These are phyloP conservation scores for Cybosia mesomella DNA, from an alignment of 2,888 invertebrate species.

Conservation along the genomic window DNA sequence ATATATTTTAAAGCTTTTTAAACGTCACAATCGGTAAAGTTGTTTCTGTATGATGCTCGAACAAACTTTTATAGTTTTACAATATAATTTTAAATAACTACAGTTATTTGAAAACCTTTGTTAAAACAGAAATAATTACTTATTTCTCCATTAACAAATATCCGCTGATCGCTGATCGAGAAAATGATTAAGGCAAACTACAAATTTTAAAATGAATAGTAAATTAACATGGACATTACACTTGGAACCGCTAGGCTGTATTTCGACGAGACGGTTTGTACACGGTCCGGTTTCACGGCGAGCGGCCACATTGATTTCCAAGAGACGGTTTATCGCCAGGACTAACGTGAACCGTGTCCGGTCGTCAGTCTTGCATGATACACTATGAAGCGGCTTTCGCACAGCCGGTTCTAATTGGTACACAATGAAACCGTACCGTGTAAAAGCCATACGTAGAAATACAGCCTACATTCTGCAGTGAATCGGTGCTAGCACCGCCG, in stretches of 20 bases:
- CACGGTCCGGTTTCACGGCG: not conserved
- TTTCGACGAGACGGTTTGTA: not conserved
- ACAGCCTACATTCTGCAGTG: not conserved
- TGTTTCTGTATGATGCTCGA: not conserved
- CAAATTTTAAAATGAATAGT: not conserved
- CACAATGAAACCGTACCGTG: too few species aligned
- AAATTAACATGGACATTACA: not conserved
- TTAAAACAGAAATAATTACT: not conserved
- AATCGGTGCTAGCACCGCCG: not conserved
- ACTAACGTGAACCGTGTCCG: not conserved
- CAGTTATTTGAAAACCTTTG: not conserved
- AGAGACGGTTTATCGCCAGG: not conserved
- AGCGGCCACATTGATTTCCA: not conserved
- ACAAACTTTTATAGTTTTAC: not conserved
- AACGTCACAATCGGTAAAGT: too few species aligned
- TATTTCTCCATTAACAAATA: not conserved
- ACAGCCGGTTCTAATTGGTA: too few species aligned
- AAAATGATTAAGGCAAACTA: not conserved
- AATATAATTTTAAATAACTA: not conserved
- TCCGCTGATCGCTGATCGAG: not conserved
- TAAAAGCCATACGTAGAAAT: not conserved
- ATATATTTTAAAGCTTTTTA: too few species aligned
- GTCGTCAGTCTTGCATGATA: too few species aligned
- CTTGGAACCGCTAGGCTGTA: not conserved
- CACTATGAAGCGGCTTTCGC: too few species aligned